Base-by-base conservation (phyloP, 2,888 invertebrate species). In the Scaptomyza caliginosa region DNA sequence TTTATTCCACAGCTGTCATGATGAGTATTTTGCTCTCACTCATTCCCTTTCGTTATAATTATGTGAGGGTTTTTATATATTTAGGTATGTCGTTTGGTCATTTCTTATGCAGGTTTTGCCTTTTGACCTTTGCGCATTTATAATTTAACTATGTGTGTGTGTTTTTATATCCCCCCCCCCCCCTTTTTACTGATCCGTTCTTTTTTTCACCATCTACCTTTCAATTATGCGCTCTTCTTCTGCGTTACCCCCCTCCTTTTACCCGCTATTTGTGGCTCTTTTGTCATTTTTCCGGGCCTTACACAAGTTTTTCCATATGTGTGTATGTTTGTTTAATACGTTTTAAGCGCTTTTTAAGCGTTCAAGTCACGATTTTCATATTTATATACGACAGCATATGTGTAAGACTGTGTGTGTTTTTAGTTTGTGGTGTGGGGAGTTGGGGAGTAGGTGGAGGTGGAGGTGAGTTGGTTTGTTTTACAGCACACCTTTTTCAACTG, bases 341-440 rank as follows among this genome's bases (percentile, higher is more conserved):
- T 81, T 88, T 82, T 73, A 88, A 86, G 88, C 88, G 74, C 73
- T 86, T 86, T 75, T 84, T 84, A 86, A 84, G 88, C 86, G 81
- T 88, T 88, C 86, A 83, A 88, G 86, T 86, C 86, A 88, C 88
- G 88, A 86, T 87, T 88, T 88, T 88, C 81, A 83, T 86, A 88
- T 86, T 83, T 86, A 86, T 80, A 86, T 80, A 57, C 58, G 64
- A 63, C 48, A 54, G 40, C 66, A 66, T 71, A 50, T 32, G 40
- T 19, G 8, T 28, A 1, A 28, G 28, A 11, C 11, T 32, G 13
- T 32, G 32, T 13, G 13, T 32, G 32, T 32, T n/a, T n/a, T n/a
- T n/a, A n/a, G 2, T 32, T n/a, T 28, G n/a, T n/a, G 7, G 39
- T 36, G 7, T 32, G 28, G 13, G 23, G 13, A n/a, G n/a, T n/a